Conservation (phyloP, 2,797 vertebrate species). For the Danio choprae region DNA sequence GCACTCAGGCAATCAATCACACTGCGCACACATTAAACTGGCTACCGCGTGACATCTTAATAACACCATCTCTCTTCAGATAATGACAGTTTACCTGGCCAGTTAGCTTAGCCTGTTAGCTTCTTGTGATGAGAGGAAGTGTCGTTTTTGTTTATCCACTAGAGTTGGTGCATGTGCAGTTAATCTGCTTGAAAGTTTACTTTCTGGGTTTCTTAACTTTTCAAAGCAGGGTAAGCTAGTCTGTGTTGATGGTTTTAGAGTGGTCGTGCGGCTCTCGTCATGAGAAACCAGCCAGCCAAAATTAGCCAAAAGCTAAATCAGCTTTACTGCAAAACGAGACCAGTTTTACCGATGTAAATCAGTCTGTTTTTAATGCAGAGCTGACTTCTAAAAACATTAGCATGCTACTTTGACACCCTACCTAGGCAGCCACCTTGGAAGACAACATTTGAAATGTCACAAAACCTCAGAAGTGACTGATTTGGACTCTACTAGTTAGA, state of each 20-base stretch:
- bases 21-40: slow-evolving; percentile 2
- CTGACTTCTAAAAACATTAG: not conserved
- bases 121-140: not conserved
- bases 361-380: not conserved
- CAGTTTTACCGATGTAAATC: not conserved
- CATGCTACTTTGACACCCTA: not conserved
- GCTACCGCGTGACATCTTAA: slow-evolving; percentile 14
- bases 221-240: not conserved
- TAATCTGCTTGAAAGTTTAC: not conserved
- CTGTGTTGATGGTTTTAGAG: slow-evolving; percentile 3
- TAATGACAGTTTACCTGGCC: slow-evolving; percentile 15
- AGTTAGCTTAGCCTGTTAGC: slow-evolving; percentile 61
- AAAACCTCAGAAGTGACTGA: not conserved
- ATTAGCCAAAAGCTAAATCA: not conserved
- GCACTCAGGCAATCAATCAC: slow-evolving; percentile 9
- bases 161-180: not conserved
- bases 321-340: not conserved
- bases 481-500: not conserved
- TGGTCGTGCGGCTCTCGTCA: not conserved
- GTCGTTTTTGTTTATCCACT: not conserved
- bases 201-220: not conserved
- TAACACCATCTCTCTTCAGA: slow-evolving; percentile 3
- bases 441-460: not conserved
- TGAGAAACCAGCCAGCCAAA: not conserved
- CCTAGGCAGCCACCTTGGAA: not conserved